Conservation (phyloP, 2,113 vertebrate species). For the Sorex araneus region DNA sequence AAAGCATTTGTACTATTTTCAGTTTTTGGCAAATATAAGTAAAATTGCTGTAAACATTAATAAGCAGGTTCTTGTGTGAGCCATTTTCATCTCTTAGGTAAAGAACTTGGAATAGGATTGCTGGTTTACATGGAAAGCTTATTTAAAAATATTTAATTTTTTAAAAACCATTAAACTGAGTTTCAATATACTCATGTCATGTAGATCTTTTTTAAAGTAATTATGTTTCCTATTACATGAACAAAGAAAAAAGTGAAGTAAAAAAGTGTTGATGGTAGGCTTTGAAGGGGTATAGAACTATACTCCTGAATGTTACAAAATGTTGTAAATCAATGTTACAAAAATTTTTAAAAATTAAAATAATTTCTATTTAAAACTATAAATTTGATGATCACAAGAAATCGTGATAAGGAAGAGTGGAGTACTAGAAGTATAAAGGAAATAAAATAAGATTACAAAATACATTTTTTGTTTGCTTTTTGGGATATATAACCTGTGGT, state of each 20-base stretch:
- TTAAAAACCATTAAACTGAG: slow-evolving; percentile 46
- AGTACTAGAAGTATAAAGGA: background rate
- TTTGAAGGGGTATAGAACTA: background rate
- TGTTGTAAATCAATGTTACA: too few species aligned
- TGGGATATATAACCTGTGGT: too few species aligned
- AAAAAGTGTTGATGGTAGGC: background rate
- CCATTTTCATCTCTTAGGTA: slow-evolving; percentile 28
- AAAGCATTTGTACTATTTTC: slow-evolving; percentile 1
- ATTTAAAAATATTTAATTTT: background rate
- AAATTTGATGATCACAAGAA: background rate
- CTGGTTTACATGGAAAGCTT: background rate
- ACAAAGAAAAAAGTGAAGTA: background rate
- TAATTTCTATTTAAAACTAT: background rate
- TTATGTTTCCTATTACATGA: too few species aligned
- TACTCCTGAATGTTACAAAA: too few species aligned
- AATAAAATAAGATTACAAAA: slow-evolving; percentile 11
- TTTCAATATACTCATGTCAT: too few species aligned
- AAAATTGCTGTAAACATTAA: slow-evolving; percentile 16
- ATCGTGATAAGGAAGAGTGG: background rate
- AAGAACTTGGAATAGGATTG: slow-evolving; percentile 5
- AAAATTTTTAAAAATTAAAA: too few species aligned
- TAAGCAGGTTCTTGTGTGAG: background rate
- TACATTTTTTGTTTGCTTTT: too few species aligned
- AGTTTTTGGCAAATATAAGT: slow-evolving; percentile 26
- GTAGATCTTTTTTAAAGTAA: too few species aligned